Evolutionary conservation across 2,888 invertebrate species (phyloP), one percentile per base, ranked within the genome.

Genomic region (Fabriciana adippe): DNA sequence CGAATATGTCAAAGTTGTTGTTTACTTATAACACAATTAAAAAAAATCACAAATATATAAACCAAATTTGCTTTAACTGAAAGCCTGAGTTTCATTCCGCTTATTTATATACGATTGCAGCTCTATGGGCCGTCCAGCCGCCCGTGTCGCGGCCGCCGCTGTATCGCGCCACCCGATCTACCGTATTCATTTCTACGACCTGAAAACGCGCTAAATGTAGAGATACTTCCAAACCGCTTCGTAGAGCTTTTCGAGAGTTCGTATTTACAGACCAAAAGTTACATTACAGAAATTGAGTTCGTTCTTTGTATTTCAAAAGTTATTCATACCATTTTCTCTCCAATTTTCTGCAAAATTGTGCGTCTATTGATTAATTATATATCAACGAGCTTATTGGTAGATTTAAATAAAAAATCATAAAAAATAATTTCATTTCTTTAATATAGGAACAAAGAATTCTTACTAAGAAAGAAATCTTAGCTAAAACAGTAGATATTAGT

Each of bases 271-370:
- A 79, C 80, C 77, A 85, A 87, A 89, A 85, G 81, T 88, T 87
- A 81, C 91, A 91, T 90, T 91, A 90, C 81, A 81, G 85, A 88
- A 89, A 90, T 91, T 91, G 84, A 87, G 85, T 86, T 78, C 72
- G 72, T 74, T 79, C 80, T 86, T 84, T 85, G 81, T 85, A 82
- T 82, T 82, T 78, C 77, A 78, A 59, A 66, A 67, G 63, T 67
- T 65, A 65, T 69, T 72, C 60, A 67, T 69, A 35, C 51, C 48
- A 53, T 21, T 26, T 65, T 47, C 13, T 57, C 64, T 51, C 55
- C 35, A 59, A 64, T 48, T 60, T 65, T 64, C 47, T 13, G 15
- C n/a, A 57, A 60, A 67, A 45, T 59, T 41, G 14, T 62, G n/a
- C 15, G 14, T 61, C 4, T 51, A 50, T 61, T 18, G 47, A 51